Evolutionary conservation across 1,140 invertebrate species (phyloP).

Genomic region (Acromyrmex charruanus): DNA sequence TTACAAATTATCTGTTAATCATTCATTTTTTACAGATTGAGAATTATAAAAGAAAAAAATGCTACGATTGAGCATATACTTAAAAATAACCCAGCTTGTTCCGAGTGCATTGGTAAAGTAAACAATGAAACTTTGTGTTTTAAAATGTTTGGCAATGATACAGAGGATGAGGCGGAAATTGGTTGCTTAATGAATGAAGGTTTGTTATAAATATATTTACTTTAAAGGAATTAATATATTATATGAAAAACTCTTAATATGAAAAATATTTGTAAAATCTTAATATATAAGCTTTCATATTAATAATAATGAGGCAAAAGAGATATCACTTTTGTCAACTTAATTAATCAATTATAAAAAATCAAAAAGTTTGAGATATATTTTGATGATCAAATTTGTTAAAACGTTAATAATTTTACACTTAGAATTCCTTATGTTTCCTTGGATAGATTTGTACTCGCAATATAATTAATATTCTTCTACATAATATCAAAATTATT

Average conservation of each 20-base stretch:
- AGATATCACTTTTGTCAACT: neutral
- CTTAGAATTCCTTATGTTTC: neutral
- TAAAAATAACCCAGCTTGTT: constrained; percentile 47
- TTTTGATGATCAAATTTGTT: neutral
- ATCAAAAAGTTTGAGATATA: neutral
- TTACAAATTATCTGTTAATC: neutral
- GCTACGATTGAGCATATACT: constrained; percentile 25
- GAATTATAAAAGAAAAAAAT: constrained; percentile 10
- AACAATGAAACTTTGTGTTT: constrained; percentile 60
- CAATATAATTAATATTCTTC: neutral
- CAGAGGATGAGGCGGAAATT: constrained; percentile 3
- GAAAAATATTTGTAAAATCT: neutral
- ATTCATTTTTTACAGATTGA: constrained; percentile 43
- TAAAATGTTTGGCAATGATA: neutral
- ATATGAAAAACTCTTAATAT: neutral
- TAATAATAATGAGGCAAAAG: neutral
- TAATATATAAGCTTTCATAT: neutral
- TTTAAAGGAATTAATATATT: neutral
- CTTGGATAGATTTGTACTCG: no score
- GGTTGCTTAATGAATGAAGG: constrained; percentile 61
- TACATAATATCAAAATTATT: neutral
- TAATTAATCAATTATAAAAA: neutral
- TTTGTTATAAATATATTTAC: constrained; percentile 35
- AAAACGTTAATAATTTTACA: neutral
- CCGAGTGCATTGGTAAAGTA: constrained; percentile 33